Base-by-base conservation (phyloP, 2,888 invertebrate species). In the Nycteola revayana region DNA sequence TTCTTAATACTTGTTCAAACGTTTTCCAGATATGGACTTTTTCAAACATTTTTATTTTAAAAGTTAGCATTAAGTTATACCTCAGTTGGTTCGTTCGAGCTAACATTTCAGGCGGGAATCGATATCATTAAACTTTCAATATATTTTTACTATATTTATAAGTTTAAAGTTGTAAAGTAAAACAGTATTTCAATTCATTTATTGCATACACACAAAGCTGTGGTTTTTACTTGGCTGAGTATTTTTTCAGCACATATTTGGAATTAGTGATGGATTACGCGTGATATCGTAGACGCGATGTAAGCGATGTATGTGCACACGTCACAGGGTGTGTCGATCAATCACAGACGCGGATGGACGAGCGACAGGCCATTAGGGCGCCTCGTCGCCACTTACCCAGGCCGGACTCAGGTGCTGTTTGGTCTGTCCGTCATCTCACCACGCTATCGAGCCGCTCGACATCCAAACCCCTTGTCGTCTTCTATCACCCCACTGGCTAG, bases 341-440 rank as follows among this genome's bases (percentile, higher is more conserved):
- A 86, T 86, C 86, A 86, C 78, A 42, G 68, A 48, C 64, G 69
- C 68, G 78, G 79, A 81, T 78, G 82, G 80, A 81, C 81, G 75
- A 66, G 65, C 73, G 84, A 84, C 85, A 86, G 78, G 74, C 84
- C 86, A 86, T 87, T 86, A 86, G 85, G 71, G 63, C 64, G 71
- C 61, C 64, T 64, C 66, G 67, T 68, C 67, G 72, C 47, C 53
- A n/a, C n/a, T n/a, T n/a, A n/a, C n/a, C n/a, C n/a, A n/a, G 39
- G 37, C 48, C 44, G 56, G 50, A 67, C 75, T 67, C 83, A 79
- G 83, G 79, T 82, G 78, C 66, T 66, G 61, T 30, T 21, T 45
- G 45, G 43, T 58, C 42, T 47, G 45, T 38, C 51, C 57, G 52
- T 49, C 52, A 59, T 60, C 54, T 55, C 51, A 23, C 40, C 44